Evolutionary conservation across 2,113 vertebrate species (phyloP), one percentile per base, ranked within the genome.

Genomic region (Uria lomvia): DNA sequence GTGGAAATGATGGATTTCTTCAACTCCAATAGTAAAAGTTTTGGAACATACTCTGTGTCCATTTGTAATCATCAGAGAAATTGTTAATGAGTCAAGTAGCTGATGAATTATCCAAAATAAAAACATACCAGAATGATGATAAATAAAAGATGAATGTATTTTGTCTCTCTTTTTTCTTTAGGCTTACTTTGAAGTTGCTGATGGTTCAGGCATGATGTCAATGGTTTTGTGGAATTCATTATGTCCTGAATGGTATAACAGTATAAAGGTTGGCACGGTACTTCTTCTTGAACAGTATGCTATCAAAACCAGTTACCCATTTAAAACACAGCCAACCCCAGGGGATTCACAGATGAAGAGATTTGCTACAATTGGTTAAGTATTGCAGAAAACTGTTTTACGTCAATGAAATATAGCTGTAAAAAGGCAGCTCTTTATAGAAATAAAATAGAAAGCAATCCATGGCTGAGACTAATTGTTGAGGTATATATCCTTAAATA

Each of bases 111-210:
- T 58, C 19, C 27, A 47, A 71, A 87, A 63, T 30, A 79, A 88
- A 79, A 18, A 58, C 15, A 5, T 55, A 47, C 7, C n/a, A 38
- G 29, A 56, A 75, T 36, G 19, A 26, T 73, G 49, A 43, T 85
- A 63, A 85, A 40, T 68, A 45, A 62, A 83, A 84, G 43, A 56
- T 84, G 6, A 76, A 50, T 59, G 15, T 60, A 12, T 86, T 55
- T 90, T 93, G 63, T 80, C 45, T 85, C 16, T 81, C 30, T 36
- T 62, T 58, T 56, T 50, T 90, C 27, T 72, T 73, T 96, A 99
- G 99, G 98, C 98, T 14, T 99, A 99, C 96, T 98, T 99, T 95
- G 99, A 99, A 98, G 99, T 99, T 65, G 99, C 99, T 76, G 99
- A 99, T 97, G 98, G 98, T 96, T 99, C 98, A 52, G 99, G 99